Percentiles rank a stretch among this genome's conserved stretches.
These are phyloP conservation scores for Polydrusus cervinus DNA, from an alignment of 2,888 invertebrate species.

Conservation along the genomic window DNA sequence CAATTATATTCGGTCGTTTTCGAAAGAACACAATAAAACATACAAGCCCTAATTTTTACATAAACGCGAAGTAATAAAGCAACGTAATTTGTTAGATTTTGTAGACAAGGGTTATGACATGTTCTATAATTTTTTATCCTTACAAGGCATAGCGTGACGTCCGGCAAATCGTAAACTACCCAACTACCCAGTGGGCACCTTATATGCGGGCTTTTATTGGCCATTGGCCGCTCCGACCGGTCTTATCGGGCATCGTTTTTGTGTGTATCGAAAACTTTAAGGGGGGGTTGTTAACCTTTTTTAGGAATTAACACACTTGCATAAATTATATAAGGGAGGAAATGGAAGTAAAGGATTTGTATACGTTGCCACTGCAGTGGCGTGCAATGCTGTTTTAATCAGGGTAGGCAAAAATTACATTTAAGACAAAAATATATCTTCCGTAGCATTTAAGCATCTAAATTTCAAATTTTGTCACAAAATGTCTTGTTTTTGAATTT, in stretches of 20 bases:
- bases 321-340: not conserved
- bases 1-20: too few species aligned
- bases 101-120: not conserved
- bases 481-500: too few species aligned
- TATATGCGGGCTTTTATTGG: not conserved
- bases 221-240: slow-evolving; percentile 23
- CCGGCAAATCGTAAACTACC: slow-evolving; percentile 25
- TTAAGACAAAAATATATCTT: too few species aligned
- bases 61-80: too few species aligned
- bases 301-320: slow-evolving; percentile 20
- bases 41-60: too few species aligned
- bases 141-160: slow-evolving; percentile 24
- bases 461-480: too few species aligned
- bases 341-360: not conserved
- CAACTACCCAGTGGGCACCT: not conserved
- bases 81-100: not conserved
- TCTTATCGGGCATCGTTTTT: slow-evolving; percentile 25
- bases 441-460: too few species aligned
- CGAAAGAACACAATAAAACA: too few species aligned
- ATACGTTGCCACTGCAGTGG: too few species aligned
- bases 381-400: too few species aligned
- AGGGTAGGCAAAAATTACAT: too few species aligned
- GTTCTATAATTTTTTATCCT: not conserved
- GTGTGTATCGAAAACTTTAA: slow-evolving; percentile 26
- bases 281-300: slow-evolving; percentile 23